A percentile compares a stretch with the other conserved stretches of the same genome.
Conservation (phyloP, 1,140 invertebrate genomes). For the Octopus bimaculoides region DNA sequence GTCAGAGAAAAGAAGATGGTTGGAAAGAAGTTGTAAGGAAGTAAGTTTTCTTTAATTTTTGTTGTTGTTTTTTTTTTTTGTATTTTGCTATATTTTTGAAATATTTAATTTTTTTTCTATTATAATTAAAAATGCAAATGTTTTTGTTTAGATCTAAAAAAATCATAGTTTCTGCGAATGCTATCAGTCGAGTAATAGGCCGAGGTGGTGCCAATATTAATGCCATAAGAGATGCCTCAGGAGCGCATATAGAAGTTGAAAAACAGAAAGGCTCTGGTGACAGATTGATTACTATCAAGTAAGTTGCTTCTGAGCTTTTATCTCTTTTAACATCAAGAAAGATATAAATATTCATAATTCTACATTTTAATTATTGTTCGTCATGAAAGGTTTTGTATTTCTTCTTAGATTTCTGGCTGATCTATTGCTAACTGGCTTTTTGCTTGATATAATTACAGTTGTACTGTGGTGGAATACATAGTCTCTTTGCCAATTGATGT, state of each 20-base stretch:
- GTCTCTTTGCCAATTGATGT: too few species aligned
- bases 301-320: conserved; percentile 43
- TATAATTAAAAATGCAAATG: background rate
- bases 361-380: too few species aligned
- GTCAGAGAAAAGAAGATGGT: conserved; percentile 80
- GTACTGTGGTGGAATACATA: too few species aligned
- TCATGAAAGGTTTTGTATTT: too few species aligned
- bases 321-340: too few species aligned
- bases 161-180: conserved; percentile 77
- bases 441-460: too few species aligned
- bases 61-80: background rate
- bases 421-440: too few species aligned
- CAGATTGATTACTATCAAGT: conserved; percentile 92
- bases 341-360: too few species aligned
- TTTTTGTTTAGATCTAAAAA: conserved; percentile 46
- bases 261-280: conserved; percentile 95
- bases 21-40: conserved; percentile 95
- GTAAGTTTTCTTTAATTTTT: conserved; percentile 34
- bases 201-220: conserved; percentile 96
- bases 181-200: conserved; percentile 93
- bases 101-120: background rate
- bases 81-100: background rate
- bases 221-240: conserved; percentile 88
- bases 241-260: conserved; percentile 96
- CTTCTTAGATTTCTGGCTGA: too few species aligned